Percentiles rank a stretch among this genome's conserved stretches.
These are phyloP conservation scores for Camponotus floridanus DNA, from an alignment of 1,140 invertebrate genomes.

Conservation along the genomic window DNA sequence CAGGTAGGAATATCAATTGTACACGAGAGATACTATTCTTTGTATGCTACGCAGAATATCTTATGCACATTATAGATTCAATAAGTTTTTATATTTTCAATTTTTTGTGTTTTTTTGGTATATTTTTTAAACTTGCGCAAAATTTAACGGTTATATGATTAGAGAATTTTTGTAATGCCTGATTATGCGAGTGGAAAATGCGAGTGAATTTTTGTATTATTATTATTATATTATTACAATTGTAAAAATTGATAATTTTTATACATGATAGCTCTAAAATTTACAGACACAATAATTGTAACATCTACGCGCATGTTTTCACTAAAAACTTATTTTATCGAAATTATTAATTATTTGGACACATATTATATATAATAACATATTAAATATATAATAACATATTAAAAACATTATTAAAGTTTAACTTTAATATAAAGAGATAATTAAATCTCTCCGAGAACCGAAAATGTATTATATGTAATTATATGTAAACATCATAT, in stretches of 20 bases:
- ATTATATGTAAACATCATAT: neutral
- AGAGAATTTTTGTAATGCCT: neutral
- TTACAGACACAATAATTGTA: neutral
- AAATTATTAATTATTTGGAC: neutral
- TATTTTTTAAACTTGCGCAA: neutral
- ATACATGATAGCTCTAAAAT: neutral
- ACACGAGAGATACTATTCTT: slow-evolving; percentile 16
- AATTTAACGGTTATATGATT: neutral
- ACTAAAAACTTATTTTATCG: neutral
- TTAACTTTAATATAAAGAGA: neutral
- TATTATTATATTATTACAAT: neutral
- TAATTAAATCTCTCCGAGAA: neutral
- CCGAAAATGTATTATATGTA: neutral
- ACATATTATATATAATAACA: neutral
- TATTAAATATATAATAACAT: neutral
- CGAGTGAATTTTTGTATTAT: neutral
- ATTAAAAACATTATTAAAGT: neutral
- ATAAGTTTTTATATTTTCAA: neutral
- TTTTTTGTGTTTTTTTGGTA: neutral
- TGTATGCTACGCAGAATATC: neutral
- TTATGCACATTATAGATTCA: neutral
- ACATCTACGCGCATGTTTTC: neutral
- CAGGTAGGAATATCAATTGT: neutral
- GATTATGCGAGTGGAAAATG: neutral
- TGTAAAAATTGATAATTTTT: neutral